Conservation (phyloP, 2,113 vertebrate species). For the Brachyistius frenatus region DNA sequence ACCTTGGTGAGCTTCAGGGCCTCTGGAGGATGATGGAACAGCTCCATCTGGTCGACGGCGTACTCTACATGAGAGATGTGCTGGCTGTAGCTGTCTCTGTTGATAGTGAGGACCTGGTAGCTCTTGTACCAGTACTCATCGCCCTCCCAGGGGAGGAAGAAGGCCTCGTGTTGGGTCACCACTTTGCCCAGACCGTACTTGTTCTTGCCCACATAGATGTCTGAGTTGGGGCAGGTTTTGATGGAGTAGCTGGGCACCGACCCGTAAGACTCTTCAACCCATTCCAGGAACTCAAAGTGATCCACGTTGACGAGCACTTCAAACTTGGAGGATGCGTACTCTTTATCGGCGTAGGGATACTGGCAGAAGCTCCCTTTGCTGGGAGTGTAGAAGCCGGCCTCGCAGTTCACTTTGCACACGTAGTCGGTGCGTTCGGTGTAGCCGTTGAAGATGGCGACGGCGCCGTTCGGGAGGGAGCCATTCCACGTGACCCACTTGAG, state of each 20-base stretch:
- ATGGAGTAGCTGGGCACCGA: slow-evolving; percentile 71
- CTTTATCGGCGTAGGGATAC: slow-evolving; percentile 78
- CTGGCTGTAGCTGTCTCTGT: slow-evolving; percentile 79
- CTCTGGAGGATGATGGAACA: slow-evolving; percentile 79
- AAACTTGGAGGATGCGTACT: slow-evolving; percentile 75
- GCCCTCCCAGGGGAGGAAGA: slow-evolving; percentile 84
- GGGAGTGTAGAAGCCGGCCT: slow-evolving; percentile 81
- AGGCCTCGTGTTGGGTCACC: slow-evolving; percentile 76
- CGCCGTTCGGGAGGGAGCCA: slow-evolving; percentile 73
- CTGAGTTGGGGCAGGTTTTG: slow-evolving; percentile 70
- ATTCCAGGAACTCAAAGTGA: slow-evolving; percentile 83
- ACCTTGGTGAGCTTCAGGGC: slow-evolving; percentile 79
- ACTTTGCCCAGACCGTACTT: slow-evolving; percentile 86
- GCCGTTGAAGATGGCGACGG: slow-evolving; percentile 82
- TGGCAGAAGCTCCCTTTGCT: slow-evolving; percentile 74
- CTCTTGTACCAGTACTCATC: slow-evolving; percentile 85
- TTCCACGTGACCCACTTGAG: slow-evolving; percentile 80
- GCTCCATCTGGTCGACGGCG: slow-evolving; percentile 75
- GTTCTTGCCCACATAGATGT: slow-evolving; percentile 83
- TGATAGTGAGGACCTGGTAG: slow-evolving; percentile 82
- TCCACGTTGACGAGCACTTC: slow-evolving; percentile 82
- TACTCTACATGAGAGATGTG: slow-evolving; percentile 83
- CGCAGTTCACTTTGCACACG: slow-evolving; percentile 81
- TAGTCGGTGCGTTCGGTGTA: slow-evolving; percentile 82
- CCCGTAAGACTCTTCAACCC: slow-evolving; percentile 79